Evolutionary conservation across 2,113 vertebrate genomes (phyloP).

Genomic region (Elanoides forficatus): DNA sequence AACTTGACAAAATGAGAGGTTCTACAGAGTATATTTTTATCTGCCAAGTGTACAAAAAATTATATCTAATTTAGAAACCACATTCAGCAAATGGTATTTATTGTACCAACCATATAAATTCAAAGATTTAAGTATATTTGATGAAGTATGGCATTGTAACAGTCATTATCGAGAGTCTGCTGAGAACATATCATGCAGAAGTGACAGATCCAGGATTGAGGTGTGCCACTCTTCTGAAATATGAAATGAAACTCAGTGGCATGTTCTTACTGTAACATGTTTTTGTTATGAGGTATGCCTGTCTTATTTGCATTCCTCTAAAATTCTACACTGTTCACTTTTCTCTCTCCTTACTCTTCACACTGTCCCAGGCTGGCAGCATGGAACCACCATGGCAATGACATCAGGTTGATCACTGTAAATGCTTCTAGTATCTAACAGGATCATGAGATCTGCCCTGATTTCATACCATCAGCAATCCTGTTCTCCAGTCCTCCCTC

Average conservation of each 20-base stretch:
- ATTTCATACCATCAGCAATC: neutral
- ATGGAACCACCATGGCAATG: neutral
- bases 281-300: neutral
- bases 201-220: neutral
- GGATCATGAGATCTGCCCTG: neutral
- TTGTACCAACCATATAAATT: neutral
- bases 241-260: neutral
- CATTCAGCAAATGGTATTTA: neutral
- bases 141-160: neutral
- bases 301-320: neutral
- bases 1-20: neutral
- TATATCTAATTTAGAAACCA: neutral
- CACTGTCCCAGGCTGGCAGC: neutral
- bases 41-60: neutral
- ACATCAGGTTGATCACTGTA: neutral
- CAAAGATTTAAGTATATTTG: neutral
- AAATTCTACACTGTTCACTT: neutral
- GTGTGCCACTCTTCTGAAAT: neutral
- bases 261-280: neutral
- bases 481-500: neutral
- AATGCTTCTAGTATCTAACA: neutral
- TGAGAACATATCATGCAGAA: neutral
- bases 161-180: neutral
- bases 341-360: neutral
- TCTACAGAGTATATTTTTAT: neutral